Base-by-base conservation (phyloP, 2,888 invertebrate species). In the Subacronicta megacephala region DNA sequence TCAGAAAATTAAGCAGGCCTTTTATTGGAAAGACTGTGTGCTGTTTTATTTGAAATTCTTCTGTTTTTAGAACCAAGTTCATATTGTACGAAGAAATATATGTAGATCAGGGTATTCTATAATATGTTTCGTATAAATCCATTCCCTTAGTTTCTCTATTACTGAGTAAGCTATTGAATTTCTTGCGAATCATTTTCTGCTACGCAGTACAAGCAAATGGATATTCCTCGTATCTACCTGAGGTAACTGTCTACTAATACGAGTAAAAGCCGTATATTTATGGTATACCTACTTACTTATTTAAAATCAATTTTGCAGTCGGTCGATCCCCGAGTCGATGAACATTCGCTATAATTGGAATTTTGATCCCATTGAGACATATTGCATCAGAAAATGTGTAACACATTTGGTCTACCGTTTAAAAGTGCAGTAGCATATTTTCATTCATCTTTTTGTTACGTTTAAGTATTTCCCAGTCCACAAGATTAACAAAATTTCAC, bases 1-100 rank as follows among this genome's bases (percentile, higher is more conserved):
- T 42, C 20, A 44, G 57, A 52, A 54, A 68, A 57, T 60, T 47
- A 57, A 57, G 51, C 51, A 38, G 12, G 23, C 50, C 43, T 16
- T n/a, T 26, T 40, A 44, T n/a, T n/a, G n/a, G n/a, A n/a, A n/a
- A n/a, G n/a, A n/a, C n/a, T n/a, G n/a, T n/a, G n/a, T n/a, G n/a
- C n/a, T n/a, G 29, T 17, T 47, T 49, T 41, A 15, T 13, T 12
- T 29, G 47, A 71, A 71, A 47, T 36, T 26, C 13, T 26, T 35
- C 7, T 12, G 43, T 70, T 70, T 51, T 70, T 33, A 13, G 65
- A 57, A 71, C 18, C 26, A 33, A 1, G 15, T 16, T 18, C 20
- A 17, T 43, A 45, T 51, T 9, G 1, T 38, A 31, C 42, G 23
- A 2, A n/a, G 51, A 64, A n/a, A 56, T 15, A 0, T 9, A 50